Base-by-base conservation (phyloP, 1,140 invertebrate species). In the Geopemphigus sp. region DNA sequence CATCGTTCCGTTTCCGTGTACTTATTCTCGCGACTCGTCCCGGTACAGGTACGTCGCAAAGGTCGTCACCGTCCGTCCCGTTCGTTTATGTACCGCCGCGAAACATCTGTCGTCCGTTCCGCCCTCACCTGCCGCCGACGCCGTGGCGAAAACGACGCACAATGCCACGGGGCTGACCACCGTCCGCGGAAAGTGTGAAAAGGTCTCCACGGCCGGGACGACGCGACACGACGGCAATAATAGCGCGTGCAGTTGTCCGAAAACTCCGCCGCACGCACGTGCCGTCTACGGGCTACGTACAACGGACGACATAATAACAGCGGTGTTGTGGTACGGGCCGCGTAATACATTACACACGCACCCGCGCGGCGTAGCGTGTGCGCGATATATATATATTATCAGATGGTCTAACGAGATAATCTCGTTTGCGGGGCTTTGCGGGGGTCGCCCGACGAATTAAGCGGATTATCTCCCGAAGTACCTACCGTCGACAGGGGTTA, bases 401-500 rank as follows among this genome's bases (percentile, higher is more conserved):
- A 24, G 73, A 59, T 47, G 54, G 56, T 61, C 57, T 78, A 78
- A 78, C 74, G 74, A 78, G 74, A 78, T 78, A 63, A 78, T 78
- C 74, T 61, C 57, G 39, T 78, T 63, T 78, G 3, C 32, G 74
- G 56, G 57, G 57, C 74, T 61, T 59, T 26, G 74, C 72, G 56
- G 74, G 74, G 74, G 56, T 63, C 57, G 74, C 39, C 73, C 73
- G 73, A 17, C 74, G 74, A 78, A 78, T 78, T 78, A 78, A 78
- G 57, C 74, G 47, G 74, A 78, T 78, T 78, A 78, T 72, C 47
- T 22, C 29, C 68, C 32, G 32, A 6, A 72, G 68, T n/a, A 39
- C 74, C 24, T 22, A 45, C 64, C 39, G 72, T 2, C 29, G 72
- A 47, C 45, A n/a, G 73, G 70, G 54, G 73, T 76, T 76, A 59